Evolutionary conservation across 2,113 vertebrate genomes (phyloP).

Genomic region (Phodopus roborovskii): DNA sequence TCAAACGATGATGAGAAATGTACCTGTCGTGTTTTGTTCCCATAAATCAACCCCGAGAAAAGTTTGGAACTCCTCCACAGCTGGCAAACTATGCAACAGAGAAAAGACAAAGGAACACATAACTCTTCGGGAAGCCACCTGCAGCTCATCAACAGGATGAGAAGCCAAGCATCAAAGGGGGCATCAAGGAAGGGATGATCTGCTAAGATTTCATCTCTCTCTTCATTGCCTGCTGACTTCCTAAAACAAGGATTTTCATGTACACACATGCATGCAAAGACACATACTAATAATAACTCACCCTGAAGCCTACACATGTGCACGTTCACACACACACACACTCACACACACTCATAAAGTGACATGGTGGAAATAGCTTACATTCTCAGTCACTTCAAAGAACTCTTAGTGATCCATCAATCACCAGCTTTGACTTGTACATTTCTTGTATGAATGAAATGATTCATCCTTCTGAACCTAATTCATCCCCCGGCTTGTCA

Average conservation of each 20-base stretch:
- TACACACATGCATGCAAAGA: not conserved
- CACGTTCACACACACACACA: constrained; percentile 3
- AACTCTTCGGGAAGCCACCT: constrained; percentile 72
- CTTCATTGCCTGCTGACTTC: constrained; percentile 62
- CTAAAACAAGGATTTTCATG: not conserved
- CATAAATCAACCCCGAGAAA: constrained; percentile 69
- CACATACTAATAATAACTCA: not conserved
- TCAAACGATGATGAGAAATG: constrained; percentile 63
- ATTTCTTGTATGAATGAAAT: constrained; percentile 25
- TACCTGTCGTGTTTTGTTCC: constrained; percentile 41
- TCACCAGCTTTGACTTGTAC: not conserved
- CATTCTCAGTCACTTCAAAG: constrained; percentile 21
- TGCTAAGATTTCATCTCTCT: constrained; percentile 71
- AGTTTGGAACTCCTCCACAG: constrained; percentile 57
- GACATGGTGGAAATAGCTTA: not conserved
- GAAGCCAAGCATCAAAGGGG: constrained; percentile 77
- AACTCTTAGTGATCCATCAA: not conserved
- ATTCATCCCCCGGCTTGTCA: not conserved
- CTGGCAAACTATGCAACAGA: constrained; percentile 74
- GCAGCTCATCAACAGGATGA: constrained; percentile 66
- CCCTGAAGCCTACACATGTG: not conserved
- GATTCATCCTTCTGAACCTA: constrained; percentile 54
- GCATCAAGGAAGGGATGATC: constrained; percentile 58
- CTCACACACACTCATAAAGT: not conserved
- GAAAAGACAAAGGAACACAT: constrained; percentile 63